Conservation (phyloP, 2,113 vertebrate species). For the Thymallus thymallus region DNA sequence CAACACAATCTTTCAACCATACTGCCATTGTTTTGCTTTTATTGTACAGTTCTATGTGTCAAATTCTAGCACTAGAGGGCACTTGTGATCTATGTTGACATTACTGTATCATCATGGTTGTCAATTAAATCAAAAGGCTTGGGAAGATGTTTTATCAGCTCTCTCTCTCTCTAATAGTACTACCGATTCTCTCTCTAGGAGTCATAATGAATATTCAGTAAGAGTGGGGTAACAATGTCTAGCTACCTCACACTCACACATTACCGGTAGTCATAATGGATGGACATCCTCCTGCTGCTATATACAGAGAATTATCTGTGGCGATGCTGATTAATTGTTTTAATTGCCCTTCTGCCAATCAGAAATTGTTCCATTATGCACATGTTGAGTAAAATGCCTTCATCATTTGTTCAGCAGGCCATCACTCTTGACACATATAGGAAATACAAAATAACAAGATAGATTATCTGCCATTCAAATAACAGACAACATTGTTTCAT, state of each 20-base stretch:
- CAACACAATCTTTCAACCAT: no score
- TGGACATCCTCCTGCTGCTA: no score
- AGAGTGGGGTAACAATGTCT: conserved; percentile 47
- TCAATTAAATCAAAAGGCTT: neutral
- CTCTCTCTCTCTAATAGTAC: conserved; percentile 16
- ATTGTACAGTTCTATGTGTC: neutral
- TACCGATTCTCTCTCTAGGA: conserved; percentile 12
- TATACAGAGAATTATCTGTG: conserved; percentile 1
- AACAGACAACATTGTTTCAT: neutral
- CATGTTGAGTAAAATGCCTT: neutral
- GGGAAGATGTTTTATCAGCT: conserved; percentile 22
- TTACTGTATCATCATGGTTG: neutral
- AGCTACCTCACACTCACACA: neutral
- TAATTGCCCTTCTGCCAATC: neutral
- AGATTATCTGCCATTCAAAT: neutral
- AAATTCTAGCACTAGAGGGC: conserved; percentile 51
- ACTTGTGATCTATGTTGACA: conserved; percentile 33
- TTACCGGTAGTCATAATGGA: neutral
- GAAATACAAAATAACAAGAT: neutral
- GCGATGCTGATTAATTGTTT: conserved; percentile 10
- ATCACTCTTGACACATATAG: neutral
- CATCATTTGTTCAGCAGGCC: neutral
- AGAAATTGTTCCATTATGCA: neutral
- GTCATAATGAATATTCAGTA: conserved; percentile 60
- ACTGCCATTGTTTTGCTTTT: neutral